Conservation (phyloP, 2,113 vertebrate species). For the Chroicocephalus ridibundus region DNA sequence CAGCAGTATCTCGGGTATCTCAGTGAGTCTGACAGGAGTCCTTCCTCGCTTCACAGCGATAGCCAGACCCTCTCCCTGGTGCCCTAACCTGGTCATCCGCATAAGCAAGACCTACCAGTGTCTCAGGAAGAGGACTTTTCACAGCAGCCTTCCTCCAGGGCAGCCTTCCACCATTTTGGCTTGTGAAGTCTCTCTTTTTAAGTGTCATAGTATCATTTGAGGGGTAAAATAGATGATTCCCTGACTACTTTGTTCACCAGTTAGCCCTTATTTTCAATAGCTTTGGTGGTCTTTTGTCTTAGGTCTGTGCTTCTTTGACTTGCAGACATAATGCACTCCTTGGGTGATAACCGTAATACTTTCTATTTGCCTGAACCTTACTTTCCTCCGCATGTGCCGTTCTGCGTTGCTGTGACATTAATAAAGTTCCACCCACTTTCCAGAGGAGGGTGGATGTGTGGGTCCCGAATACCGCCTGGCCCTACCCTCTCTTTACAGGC, state of each 20-base stretch:
- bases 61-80: neutral
- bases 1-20: neutral
- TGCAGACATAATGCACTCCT: neutral
- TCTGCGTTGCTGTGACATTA: neutral
- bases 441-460: neutral
- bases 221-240: neutral
- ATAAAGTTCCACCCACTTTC: neutral
- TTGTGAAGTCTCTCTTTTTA: neutral
- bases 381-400: rapidly evolving
- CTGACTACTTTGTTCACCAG: neutral
- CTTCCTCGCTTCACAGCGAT: neutral
- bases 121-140: neutral
- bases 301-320: neutral
- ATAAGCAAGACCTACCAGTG: neutral
- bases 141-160: neutral
- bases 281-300: neutral
- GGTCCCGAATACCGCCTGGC: neutral
- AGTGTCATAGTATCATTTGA: neutral
- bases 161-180: neutral
- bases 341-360: neutral
- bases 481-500: neutral
- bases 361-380: neutral
- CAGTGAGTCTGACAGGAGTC: neutral
- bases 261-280: neutral
- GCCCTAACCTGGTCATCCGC: neutral